Conservation (phyloP, 2,797 vertebrate species). For the Sebastes taczanowskii region DNA sequence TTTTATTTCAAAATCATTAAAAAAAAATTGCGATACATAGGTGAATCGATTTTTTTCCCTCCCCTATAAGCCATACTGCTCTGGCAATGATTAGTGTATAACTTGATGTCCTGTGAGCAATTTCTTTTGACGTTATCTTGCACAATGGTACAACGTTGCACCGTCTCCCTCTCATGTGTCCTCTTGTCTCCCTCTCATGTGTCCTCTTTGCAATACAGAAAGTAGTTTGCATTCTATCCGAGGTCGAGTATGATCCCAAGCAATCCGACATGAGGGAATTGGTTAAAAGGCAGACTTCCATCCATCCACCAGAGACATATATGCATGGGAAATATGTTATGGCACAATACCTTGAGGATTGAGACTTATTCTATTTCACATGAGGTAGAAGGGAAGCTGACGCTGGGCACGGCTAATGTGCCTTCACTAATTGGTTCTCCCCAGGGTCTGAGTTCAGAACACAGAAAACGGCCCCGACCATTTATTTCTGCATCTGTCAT, state of each 20-base stretch:
- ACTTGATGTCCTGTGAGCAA: conserved; percentile 1
- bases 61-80: neutral
- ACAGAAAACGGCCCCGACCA: conserved; percentile 43
- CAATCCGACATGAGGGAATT: conserved; percentile 16
- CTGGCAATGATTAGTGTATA: conserved; percentile 2
- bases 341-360: conserved; percentile 32
- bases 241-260: conserved; percentile 20
- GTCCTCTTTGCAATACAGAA: neutral
- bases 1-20: neutral
- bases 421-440: conserved; percentile 67
- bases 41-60: too few species aligned
- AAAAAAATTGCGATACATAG: neutral
- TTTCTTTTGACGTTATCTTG: conserved; percentile 21
- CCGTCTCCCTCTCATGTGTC: neutral
- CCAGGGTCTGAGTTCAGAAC: conserved; percentile 46
- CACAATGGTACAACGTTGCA: neutral
- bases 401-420: conserved; percentile 54
- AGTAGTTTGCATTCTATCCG: conserved; percentile 3
- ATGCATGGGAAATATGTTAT: conserved; percentile 18
- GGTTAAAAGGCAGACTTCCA: conserved; percentile 13
- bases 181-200: neutral
- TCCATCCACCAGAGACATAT: conserved; percentile 16
- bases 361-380: conserved; percentile 37
- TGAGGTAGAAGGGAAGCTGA: conserved; percentile 41
- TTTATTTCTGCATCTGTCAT: conserved; percentile 55